Conservation (phyloP, 2,113 vertebrate genomes). For the Lanius collurio region DNA sequence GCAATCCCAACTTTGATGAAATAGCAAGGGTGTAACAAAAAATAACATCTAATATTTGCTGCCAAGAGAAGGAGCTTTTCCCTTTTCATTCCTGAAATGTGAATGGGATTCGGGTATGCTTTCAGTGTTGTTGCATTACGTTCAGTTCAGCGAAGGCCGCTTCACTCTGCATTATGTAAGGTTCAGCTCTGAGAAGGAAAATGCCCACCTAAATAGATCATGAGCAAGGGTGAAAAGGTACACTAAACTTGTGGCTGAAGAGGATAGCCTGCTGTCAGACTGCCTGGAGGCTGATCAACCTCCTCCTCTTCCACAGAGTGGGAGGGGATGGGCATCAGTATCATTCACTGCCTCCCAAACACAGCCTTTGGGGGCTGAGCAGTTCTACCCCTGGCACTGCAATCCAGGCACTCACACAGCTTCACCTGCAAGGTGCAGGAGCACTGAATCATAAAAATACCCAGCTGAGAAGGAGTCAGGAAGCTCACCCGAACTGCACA, state of each 20-base stretch:
- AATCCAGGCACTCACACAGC: neutral
- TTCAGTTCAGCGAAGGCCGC: neutral
- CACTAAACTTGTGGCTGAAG: neutral
- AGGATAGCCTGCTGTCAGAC: constrained; percentile 5
- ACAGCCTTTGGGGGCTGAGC: neutral
- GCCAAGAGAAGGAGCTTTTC: constrained; percentile 30
- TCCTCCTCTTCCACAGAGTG: neutral
- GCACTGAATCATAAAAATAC: neutral
- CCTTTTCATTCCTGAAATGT: neutral
- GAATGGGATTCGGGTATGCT: constrained; percentile 41
- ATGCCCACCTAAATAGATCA: constrained; percentile 6
- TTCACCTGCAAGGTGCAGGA: neutral
- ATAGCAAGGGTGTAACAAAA: neutral
- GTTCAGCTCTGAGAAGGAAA: neutral
- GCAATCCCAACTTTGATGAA: neutral
- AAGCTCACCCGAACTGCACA: neutral
- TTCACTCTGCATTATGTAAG: neutral
- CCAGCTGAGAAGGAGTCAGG: neutral
- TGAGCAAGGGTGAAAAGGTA: neutral
- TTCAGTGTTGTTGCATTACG: neutral
- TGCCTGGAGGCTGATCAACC: neutral
- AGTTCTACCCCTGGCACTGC: neutral
- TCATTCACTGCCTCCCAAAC: neutral
- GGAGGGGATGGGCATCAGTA: neutral
- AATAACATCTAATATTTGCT: neutral